phyloP scores from a whole-genome alignment of 2,113 vertebrate species.

The Thunnus thynnus region DNA sequence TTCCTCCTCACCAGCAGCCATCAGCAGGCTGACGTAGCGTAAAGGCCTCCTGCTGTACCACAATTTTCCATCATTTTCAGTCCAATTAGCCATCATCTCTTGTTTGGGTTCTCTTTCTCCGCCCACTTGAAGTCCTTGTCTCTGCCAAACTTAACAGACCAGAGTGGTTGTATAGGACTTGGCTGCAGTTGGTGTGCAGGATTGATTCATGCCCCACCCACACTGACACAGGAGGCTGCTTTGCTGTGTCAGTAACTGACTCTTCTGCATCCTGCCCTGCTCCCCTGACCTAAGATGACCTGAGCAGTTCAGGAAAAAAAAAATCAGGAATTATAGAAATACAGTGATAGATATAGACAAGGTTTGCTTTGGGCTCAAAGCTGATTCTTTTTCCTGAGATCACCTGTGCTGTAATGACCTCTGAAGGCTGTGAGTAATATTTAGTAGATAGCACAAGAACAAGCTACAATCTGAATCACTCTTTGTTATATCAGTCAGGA shows the following conservation, averaged over 20 bases:
- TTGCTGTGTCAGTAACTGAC: neutral
- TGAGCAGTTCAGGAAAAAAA: neutral
- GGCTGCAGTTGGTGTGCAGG: slow-evolving; percentile 15
- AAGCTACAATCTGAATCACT: neutral
- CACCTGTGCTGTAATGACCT: neutral
- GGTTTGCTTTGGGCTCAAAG: neutral
- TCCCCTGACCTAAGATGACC: neutral
- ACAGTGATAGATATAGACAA: too few relatives aligned
- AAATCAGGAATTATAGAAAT: neutral
- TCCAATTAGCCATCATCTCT: slow-evolving; percentile 48
- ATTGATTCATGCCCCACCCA: slow-evolving; percentile 23
- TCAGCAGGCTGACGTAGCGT: slow-evolving; percentile 25
- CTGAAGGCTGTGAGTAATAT: too few relatives aligned
- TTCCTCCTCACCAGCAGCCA: slow-evolving; percentile 13
- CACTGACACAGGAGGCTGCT: neutral
- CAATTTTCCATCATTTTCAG: slow-evolving; percentile 53
- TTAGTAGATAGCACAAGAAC: too few relatives aligned
- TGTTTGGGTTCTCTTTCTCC: slow-evolving; percentile 14
- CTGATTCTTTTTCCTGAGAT: neutral
- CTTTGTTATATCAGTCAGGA: neutral
- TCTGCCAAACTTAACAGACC: slow-evolving; percentile 20
- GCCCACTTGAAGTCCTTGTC: slow-evolving; percentile 2
- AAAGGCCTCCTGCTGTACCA: slow-evolving; percentile 31
- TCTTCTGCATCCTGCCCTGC: neutral
- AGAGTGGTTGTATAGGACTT: neutral